Base-by-base conservation (phyloP, 1,140 invertebrate species). In the Acyrthosiphon pisum region DNA sequence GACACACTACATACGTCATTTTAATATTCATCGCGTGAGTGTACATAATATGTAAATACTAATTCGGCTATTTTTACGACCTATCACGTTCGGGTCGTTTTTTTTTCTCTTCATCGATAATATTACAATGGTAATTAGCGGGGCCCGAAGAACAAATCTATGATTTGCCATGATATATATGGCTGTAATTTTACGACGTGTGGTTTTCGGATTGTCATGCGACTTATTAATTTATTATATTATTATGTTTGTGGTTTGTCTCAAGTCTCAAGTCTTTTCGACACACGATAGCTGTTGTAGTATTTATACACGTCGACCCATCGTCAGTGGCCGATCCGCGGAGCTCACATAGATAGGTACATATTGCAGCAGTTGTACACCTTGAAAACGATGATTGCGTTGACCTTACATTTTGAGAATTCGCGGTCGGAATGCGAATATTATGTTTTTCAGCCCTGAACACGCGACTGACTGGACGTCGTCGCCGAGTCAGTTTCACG, bases 401-500 rank as follows among this genome's bases (percentile, higher is more conserved):
- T 83, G 68, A 91, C 90, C 90, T 91, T 91, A 91, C 11, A 14
- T n/a, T 91, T 56, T 68, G 60, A 37, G 53, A 90, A 50, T 46
- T 81, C 90, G 90, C 44, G 68, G 90, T 35, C 37, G 44, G 90
- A 91, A 91, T 91, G 41, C 90, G n/a, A 91, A 76, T 91, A 30
- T 48, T 83, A 26, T 76, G 1, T 91, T 91, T 91, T n/a, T 76
- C 60, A 91, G 30, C 90, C 90, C 90, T 91, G 90, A 91, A 91
- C 90, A 87, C 30, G 84, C 44, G 41, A 48, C 11, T 87, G 41
- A 86, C 23, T 86, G 35, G n/a, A 83, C 20, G 37, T 37, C 35
- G 35, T 83, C 11, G 37, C 37, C 26, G 30, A 83, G 35, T 83
- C n/a, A 37, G 6, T 37, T 6, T 83, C 9, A 37, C 8, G 0